phyloP scores from a whole-genome alignment of 2,113 vertebrate species.

The Erythrolamprus reginae region DNA sequence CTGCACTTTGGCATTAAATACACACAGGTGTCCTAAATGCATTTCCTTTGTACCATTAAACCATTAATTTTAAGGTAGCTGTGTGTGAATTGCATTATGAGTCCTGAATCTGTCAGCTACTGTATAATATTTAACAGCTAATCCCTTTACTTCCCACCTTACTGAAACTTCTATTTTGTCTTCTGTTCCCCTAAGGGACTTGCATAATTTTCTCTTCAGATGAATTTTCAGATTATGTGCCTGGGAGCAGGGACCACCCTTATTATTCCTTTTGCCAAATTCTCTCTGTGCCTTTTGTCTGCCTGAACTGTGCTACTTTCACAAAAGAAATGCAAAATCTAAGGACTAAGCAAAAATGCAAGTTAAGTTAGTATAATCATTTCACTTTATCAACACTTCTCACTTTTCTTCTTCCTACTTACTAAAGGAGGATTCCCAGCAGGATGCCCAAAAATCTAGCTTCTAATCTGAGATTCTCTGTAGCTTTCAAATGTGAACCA shows the following conservation, averaged over 20 bases:
- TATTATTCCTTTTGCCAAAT: not conserved
- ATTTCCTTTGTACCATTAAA: conserved; percentile 17
- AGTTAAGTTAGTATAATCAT: not conserved
- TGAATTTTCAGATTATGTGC: not conserved
- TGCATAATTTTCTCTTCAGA: not conserved
- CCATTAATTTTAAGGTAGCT: conserved; percentile 3
- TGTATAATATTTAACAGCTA: not conserved
- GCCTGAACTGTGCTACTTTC: not conserved
- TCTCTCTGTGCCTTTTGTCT: not conserved
- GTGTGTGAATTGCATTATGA: not conserved
- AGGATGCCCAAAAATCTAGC: not conserved
- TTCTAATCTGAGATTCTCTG: not conserved
- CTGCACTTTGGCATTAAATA: not conserved
- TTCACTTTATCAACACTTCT: not conserved
- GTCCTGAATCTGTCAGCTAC: not conserved
- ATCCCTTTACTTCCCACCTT: not conserved
- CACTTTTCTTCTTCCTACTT: not conserved
- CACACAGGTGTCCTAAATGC: conserved; percentile 1
- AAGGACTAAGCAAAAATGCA: not conserved
- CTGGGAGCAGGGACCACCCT: not conserved
- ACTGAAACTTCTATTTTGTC: not conserved
- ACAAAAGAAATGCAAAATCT: not conserved
- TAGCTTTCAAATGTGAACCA: not conserved
- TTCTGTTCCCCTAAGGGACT: not conserved
- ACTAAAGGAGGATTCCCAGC: not conserved